Evolutionary conservation across 2,113 vertebrate species (phyloP).

Genomic region (Triplophysa tibetana): DNA sequence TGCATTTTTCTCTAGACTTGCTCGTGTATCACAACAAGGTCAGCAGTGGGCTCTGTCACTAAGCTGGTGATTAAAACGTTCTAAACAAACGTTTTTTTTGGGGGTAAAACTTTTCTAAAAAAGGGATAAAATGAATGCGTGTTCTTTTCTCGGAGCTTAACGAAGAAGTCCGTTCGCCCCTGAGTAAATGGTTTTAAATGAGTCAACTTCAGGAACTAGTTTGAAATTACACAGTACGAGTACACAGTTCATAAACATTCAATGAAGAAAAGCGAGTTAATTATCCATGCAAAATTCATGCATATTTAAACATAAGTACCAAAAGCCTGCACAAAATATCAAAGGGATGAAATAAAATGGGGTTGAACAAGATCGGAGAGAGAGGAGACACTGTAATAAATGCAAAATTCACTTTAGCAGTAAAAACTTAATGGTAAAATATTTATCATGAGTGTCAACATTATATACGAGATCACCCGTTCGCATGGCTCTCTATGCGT

Average conservation of each 20-base stretch:
- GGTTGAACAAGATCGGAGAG: slow-evolving; percentile 7
- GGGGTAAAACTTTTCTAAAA: slow-evolving; percentile 30
- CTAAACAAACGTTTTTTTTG: slow-evolving; percentile 39
- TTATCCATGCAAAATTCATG: slow-evolving; percentile 48
- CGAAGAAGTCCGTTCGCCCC: slow-evolving; percentile 26
- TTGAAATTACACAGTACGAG: slow-evolving; percentile 36
- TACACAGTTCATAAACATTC: slow-evolving; percentile 46
- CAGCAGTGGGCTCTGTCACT: slow-evolving; percentile 49
- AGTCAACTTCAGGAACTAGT: slow-evolving; percentile 29
- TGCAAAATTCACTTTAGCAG: slow-evolving; percentile 40
- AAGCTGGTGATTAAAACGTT: slow-evolving; percentile 52
- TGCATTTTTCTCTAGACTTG: slow-evolving; percentile 50
- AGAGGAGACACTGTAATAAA: slow-evolving; percentile 38
- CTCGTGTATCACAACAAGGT: slow-evolving; percentile 52
- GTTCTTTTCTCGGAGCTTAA: slow-evolving; percentile 28
- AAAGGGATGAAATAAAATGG: slow-evolving; percentile 33
- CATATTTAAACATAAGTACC: slow-evolving; percentile 53
- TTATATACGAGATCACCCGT: background rate
- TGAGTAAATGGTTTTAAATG: slow-evolving; percentile 35
- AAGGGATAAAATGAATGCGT: slow-evolving; percentile 20
- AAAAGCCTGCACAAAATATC: slow-evolving; percentile 45
- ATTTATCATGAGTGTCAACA: background rate
- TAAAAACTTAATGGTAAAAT: slow-evolving; percentile 36
- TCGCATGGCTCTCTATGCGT: slow-evolving; percentile 7
- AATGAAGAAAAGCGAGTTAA: slow-evolving; percentile 51